Base-by-base conservation (phyloP, 2,797 vertebrate species). In the Syndactyla subalaris region DNA sequence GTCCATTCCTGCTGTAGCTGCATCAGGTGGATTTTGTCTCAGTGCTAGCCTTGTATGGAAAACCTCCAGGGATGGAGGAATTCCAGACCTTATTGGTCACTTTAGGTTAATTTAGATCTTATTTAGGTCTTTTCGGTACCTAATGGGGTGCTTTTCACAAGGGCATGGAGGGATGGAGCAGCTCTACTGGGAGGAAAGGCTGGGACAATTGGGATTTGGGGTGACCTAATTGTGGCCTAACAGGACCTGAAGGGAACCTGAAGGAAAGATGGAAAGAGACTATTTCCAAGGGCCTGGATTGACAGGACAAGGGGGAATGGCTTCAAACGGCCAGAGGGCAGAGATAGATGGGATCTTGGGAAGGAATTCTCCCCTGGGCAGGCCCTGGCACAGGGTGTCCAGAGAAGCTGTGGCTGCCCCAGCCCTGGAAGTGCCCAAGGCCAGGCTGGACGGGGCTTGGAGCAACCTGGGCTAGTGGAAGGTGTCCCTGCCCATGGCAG, bases 301-400 rank as follows among this genome's bases (percentile, higher is more conserved):
- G 20, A 22, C 34, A 54, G 34, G 24, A 36, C 8, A 54, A 52
- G 7, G 26, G 11, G 22, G 21, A 32, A 43, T 52, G 22, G 10
- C 2, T 57, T 57, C 54, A 21, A 32, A n/a, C 20, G 21, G 52
- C 19, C 19, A 55, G 30, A 41, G 24, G 14, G 2, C 39, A 34
- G 68, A 29, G 5, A 0, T 52, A 2, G 45, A 2, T 66, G 27
- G 19, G 45, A 59, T 10, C 1, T 9, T 14, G 52, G 59, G 59
- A 1, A 29, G 52, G 14, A 52, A 52, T 45, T 14, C 1, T 2
- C 43, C 6, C 6, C 51, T 51, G 32, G 0, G 3, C 2, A 86
- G 63, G 46, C 3, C 32, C 72, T 76, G 83, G 63, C n/a, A 52
- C 54, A 45, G 62, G 23, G 10, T 67, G 45, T 23, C 38, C 82